These are phyloP conservation scores for Pocota personata DNA, from an alignment of 2,888 invertebrate species.

Conservation along the genomic window DNA sequence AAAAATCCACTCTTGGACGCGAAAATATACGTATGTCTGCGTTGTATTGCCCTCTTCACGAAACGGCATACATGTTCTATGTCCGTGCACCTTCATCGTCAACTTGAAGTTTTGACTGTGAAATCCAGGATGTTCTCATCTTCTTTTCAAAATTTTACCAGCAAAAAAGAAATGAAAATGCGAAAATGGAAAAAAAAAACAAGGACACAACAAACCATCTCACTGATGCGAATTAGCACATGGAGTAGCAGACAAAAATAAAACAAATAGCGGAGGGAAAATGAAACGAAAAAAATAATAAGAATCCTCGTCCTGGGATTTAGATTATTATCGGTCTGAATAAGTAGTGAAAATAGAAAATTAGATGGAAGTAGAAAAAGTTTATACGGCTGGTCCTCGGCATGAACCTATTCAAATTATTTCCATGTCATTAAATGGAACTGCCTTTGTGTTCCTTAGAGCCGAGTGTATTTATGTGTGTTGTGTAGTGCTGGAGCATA, in stretches of 20 bases:
- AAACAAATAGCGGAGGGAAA: conserved; percentile 46
- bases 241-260: conserved; percentile 64
- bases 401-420: conserved; percentile 65
- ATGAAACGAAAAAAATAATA: conserved; percentile 19
- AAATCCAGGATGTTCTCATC: conserved; percentile 57
- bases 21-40: conserved; percentile 45
- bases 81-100: conserved; percentile 63
- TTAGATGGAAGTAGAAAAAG: conserved; percentile 62
- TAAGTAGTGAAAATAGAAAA: conserved; percentile 71
- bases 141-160: conserved; percentile 29
- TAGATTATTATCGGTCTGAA: conserved; percentile 69
- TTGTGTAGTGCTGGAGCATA: conserved; percentile 9
- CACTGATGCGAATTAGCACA: conserved; percentile 67
- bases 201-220: conserved; percentile 55
- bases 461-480: conserved; percentile 17
- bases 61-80: not conserved
- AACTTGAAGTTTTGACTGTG: conserved; percentile 69
- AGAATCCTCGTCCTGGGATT: conserved; percentile 57
- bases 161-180: conserved; percentile 7
- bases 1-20: conserved; percentile 49
- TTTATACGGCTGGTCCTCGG: conserved; percentile 54
- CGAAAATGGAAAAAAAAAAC: conserved; percentile 33
- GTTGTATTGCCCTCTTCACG: conserved; percentile 22
- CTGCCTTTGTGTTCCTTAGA: conserved; percentile 34
- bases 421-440: conserved; percentile 69